These are phyloP conservation scores for Clusia tigrina DNA, from an alignment of 2,888 invertebrate genomes.

Conservation along the genomic window DNA sequence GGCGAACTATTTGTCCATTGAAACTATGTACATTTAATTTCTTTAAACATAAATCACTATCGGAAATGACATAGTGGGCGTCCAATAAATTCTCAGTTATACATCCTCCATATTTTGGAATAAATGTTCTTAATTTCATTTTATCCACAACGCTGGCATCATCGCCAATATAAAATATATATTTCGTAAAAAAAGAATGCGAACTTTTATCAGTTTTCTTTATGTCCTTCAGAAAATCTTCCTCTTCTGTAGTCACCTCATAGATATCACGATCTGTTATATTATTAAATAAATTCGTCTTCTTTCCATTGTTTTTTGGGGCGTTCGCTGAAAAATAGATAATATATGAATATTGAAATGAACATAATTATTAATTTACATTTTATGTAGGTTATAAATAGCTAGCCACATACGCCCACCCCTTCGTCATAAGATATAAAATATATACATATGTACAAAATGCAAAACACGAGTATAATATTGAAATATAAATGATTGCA, in stretches of 20 bases:
- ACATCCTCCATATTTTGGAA: slow-evolving; percentile 8
- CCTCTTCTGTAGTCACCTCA: slow-evolving; percentile 60
- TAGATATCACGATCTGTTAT: slow-evolving; percentile 39
- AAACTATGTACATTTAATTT: not conserved
- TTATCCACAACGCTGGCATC: slow-evolving; percentile 14
- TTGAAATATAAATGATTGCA: too few species aligned
- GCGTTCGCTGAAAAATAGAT: too few species aligned
- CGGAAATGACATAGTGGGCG: slow-evolving; percentile 1
- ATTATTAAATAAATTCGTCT: not conserved
- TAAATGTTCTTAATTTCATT: slow-evolving; percentile 4
- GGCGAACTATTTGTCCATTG: not conserved
- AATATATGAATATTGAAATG: too few species aligned
- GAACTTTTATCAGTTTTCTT: not conserved
- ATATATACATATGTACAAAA: too few species aligned
- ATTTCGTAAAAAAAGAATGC: not conserved
- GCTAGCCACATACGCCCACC: too few species aligned
- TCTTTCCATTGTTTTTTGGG: too few species aligned
- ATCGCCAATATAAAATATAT: not conserved
- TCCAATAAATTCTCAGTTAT: not conserved
- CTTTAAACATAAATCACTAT: not conserved
- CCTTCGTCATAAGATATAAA: too few species aligned
- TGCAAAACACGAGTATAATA: too few species aligned
- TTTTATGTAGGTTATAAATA: too few species aligned
- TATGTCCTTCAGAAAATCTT: slow-evolving; percentile 51
- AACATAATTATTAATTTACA: too few species aligned